Percentiles rank a stretch among this genome's conserved stretches.
Evolutionary conservation across 2,888 invertebrate species (phyloP).

Genomic region (Cyrtodaria siliqua): DNA sequence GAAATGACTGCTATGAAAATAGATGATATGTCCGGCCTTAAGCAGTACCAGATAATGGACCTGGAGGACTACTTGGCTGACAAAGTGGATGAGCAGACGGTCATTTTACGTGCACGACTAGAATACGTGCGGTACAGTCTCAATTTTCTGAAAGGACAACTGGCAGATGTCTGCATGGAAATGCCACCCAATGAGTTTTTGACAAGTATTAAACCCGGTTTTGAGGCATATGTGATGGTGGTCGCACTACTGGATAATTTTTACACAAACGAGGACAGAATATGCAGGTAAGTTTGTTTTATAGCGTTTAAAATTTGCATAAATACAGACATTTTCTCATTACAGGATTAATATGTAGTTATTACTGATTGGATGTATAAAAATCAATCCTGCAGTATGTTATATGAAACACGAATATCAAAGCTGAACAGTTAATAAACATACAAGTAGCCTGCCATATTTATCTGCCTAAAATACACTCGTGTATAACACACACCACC

Average conservation of each 20-base stretch:
- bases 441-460: no score
- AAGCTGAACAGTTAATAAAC: no score
- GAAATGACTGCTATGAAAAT: not conserved
- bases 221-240: constrained; percentile 9
- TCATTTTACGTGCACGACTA: constrained; percentile 6
- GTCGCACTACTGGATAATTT: constrained; percentile 25
- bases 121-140: constrained; percentile 4
- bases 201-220: not conserved
- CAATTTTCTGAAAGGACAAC: not conserved
- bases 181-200: not conserved
- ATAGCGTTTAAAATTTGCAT: no score
- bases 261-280: constrained; percentile 19
- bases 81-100: constrained; percentile 19
- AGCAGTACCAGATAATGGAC: no score
- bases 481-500: no score
- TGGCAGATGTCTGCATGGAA: not conserved
- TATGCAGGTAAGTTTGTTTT: constrained; percentile 46
- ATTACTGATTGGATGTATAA: no score
- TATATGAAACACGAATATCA: no score
- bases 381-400: no score
- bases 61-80: constrained; percentile 4
- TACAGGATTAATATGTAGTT: no score
- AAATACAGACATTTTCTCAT: no score
- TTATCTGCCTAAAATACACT: no score
- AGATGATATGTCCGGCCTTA: not conserved